Evolutionary conservation across 2,113 vertebrate genomes (phyloP), one percentile per base, ranked within the genome.

Genomic region (Heterotis niloticus): DNA sequence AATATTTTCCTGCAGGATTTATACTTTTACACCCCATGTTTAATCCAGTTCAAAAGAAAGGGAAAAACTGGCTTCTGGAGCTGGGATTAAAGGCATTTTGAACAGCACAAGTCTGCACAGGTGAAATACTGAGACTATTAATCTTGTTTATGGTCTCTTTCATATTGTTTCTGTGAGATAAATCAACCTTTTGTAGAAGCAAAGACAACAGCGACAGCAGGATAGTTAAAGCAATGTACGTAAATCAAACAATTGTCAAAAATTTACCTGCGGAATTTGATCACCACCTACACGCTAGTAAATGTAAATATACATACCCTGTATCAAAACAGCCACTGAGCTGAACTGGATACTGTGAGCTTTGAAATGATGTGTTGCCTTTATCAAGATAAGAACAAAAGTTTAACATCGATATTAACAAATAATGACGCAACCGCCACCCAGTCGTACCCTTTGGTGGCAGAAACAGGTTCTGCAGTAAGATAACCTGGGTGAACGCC

Each of bases 361-460:
- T 16, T 12, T n/a, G 64, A 34, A 75, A 56, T n/a, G 24, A 67
- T 66, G 23, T 20, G 51, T 17, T 54, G 18, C 17, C 68, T 34
- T 80, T 80, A 80, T 83, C 79, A 56, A 64, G 7, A 18, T 28
- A 10, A 75, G 59, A 80, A 79, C 52, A 78, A 71, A 60, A 70
- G 71, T 64, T 67, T 51, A 66, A 80, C 34, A 2, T 44, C 7
- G 7, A 7, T 44, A 44, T 7, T 44, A 44, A 44, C 3, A 70
- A 64, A 70, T 77, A 80, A 24, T n/a, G 24, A 51, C 56, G 59
- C 68, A 62, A 17, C 29, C 56, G 74, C 65, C 70, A 76, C 52
- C 77, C 59, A 62, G 75, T 71, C 64, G 62, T 51, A 28, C 71
- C 23, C 24, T 57, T 71, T 17, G 69, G 51, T 78, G 52, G n/a